These are phyloP conservation scores for Apocheima hispidaria DNA, from an alignment of 2,888 invertebrate species.

Conservation along the genomic window DNA sequence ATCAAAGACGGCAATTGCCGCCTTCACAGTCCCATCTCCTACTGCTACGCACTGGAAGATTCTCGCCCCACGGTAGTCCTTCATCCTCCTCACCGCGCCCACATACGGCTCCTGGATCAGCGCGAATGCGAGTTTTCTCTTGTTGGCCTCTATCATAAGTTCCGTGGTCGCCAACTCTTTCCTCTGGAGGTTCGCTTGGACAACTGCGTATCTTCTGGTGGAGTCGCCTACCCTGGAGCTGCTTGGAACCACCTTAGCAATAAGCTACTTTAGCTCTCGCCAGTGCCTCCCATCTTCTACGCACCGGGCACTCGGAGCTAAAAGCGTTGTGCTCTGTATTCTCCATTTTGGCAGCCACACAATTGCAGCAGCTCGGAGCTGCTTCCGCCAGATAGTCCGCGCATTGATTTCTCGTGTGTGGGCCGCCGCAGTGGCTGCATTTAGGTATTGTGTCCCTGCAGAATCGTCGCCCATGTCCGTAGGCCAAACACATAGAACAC, in stretches of 20 bases:
- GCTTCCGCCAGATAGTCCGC: background rate
- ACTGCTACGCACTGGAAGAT: background rate
- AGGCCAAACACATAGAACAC: background rate
- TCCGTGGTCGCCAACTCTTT: background rate
- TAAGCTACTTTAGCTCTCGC: background rate
- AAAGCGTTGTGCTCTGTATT: background rate
- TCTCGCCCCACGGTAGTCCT: background rate
- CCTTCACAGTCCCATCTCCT: constrained; percentile 20
- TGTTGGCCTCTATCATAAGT: background rate
- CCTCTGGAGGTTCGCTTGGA: background rate
- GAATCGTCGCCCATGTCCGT: constrained; percentile 4
- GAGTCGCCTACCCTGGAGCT: background rate
- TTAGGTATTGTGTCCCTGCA: background rate
- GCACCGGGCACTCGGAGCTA: background rate
- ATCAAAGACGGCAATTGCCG: constrained; percentile 16
- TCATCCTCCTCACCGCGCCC: background rate
- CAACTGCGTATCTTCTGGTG: background rate
- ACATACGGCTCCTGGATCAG: constrained; percentile 5
- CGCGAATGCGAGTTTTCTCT: background rate
- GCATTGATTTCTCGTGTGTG: background rate
- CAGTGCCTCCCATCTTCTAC: constrained; percentile 3
- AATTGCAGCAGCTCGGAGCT: background rate
- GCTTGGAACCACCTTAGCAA: constrained; percentile 8
- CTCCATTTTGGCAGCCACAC: too few species aligned
- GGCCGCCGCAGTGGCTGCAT: background rate